These are phyloP conservation scores for Chaetodon trifasciatus DNA, from an alignment of 2,797 vertebrate genomes.

Conservation along the genomic window DNA sequence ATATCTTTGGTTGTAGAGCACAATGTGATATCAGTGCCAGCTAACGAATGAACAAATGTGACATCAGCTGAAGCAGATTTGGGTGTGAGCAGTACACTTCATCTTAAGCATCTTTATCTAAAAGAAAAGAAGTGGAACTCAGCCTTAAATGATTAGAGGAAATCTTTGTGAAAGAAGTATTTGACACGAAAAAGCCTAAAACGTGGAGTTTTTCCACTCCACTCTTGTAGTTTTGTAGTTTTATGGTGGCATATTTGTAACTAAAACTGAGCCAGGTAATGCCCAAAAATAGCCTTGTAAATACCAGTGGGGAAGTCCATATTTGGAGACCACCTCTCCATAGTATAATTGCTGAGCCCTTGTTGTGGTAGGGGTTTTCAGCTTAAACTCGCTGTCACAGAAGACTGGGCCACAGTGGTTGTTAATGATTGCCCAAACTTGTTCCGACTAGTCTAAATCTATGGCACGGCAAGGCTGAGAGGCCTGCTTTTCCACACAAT, in stretches of 20 bases:
- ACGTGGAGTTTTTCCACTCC: background rate
- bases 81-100: background rate
- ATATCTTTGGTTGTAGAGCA: conserved; percentile 3
- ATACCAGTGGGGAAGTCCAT: conserved; percentile 35
- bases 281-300: background rate
- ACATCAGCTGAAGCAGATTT: background rate
- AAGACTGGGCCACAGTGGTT: conserved; percentile 79
- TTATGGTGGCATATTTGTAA: background rate
- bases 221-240: background rate
- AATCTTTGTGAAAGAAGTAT: background rate
- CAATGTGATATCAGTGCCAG: background rate
- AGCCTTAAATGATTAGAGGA: background rate
- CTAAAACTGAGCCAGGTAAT: background rate
- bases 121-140: conserved; percentile 29
- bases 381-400: conserved; percentile 77
- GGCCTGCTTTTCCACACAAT: conserved; percentile 76
- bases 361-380: conserved; percentile 68
- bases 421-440: conserved; percentile 90
- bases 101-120: conserved; percentile 19
- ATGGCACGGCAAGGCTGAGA: conserved; percentile 73
- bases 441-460: conserved; percentile 86
- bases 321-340: conserved; percentile 34
- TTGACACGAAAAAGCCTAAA: background rate
- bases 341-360: conserved; percentile 49
- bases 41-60: conserved; percentile 21